These are phyloP conservation scores for Neopelma chrysocephalum DNA, from an alignment of 2,797 vertebrate species.

Conservation along the genomic window DNA sequence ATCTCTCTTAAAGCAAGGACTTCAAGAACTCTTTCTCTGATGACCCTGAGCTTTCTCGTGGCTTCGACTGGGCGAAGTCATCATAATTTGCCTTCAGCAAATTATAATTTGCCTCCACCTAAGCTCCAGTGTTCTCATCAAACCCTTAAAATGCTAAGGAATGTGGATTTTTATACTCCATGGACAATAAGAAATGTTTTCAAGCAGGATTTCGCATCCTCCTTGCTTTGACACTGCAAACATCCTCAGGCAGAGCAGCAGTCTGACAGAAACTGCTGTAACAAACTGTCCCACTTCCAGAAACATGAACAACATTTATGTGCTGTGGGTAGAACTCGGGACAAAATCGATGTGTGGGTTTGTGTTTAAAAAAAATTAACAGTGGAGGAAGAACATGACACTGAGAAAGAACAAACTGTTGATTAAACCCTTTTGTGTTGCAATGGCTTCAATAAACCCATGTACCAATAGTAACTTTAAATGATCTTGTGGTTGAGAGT, in stretches of 20 bases:
- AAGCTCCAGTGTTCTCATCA: not conserved
- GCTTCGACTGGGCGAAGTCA: not conserved
- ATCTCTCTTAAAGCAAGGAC: not conserved
- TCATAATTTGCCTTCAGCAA: not conserved
- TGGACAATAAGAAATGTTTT: not conserved
- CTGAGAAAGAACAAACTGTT: not conserved
- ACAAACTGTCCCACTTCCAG: not conserved
- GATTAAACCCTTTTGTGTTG: not conserved
- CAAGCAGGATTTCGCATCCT: not conserved
- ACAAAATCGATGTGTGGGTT: not conserved
- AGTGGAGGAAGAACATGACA: not conserved
- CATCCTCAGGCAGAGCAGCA: not conserved
- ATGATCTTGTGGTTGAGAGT: not conserved
- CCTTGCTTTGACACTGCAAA: constrained; percentile 2
- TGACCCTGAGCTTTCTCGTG: rapidly evolving
- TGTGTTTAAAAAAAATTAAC: not conserved
- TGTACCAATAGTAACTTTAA: not conserved
- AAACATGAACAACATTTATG: constrained; percentile 13
- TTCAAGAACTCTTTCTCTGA: not conserved
- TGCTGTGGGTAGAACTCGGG: not conserved
- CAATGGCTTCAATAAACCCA: not conserved
- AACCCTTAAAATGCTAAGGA: not conserved
- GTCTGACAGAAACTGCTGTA: not conserved
- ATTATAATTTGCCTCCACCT: not conserved
- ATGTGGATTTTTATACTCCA: not conserved